A percentile compares a stretch with the other conserved stretches of the same genome.
Evolutionary conservation across 2,113 vertebrate species (phyloP).

Genomic region (Onychostruthus taczanowskii): DNA sequence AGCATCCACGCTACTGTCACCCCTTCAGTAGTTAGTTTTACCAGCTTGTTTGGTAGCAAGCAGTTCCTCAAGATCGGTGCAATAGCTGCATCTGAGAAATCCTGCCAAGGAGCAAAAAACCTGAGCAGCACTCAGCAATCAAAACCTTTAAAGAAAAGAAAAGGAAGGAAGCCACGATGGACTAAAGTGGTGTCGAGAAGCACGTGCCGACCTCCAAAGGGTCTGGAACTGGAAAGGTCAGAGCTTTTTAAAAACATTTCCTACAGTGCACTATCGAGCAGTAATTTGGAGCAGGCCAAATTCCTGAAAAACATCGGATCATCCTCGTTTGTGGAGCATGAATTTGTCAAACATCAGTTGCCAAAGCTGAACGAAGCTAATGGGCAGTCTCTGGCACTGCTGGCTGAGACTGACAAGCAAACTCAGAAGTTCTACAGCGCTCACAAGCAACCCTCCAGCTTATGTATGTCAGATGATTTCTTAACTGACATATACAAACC

Average conservation of each 20-base stretch:
- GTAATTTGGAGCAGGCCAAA: constrained; percentile 70
- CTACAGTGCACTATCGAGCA: constrained; percentile 53
- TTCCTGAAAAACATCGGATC: constrained; percentile 71
- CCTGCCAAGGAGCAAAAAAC: constrained; percentile 70
- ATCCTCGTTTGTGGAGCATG: constrained; percentile 67
- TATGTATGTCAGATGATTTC: constrained; percentile 71
- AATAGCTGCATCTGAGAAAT: constrained; percentile 72
- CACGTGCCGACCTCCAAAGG: constrained; percentile 67
- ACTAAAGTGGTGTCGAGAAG: constrained; percentile 83
- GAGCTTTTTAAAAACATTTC: constrained; percentile 78
- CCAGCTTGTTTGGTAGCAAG: constrained; percentile 78
- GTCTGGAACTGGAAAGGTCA: constrained; percentile 71
- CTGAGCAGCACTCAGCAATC: constrained; percentile 75
- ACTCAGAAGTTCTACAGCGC: constrained; percentile 69
- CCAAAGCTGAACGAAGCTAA: constrained; percentile 73
- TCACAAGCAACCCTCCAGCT: constrained; percentile 67
- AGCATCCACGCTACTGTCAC: constrained; percentile 68
- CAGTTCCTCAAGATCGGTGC: constrained; percentile 77
- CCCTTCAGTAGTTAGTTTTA: constrained; percentile 80
- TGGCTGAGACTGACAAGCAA: constrained; percentile 69
- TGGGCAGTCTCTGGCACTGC: constrained; percentile 62
- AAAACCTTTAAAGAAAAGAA: constrained; percentile 88
- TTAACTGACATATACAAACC: constrained; percentile 74
- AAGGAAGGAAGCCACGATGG: constrained; percentile 89
- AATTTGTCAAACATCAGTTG: constrained; percentile 75